Evolutionary conservation across 2,888 invertebrate species (phyloP).

Genomic region (Rhagophthalmus giganteus): DNA sequence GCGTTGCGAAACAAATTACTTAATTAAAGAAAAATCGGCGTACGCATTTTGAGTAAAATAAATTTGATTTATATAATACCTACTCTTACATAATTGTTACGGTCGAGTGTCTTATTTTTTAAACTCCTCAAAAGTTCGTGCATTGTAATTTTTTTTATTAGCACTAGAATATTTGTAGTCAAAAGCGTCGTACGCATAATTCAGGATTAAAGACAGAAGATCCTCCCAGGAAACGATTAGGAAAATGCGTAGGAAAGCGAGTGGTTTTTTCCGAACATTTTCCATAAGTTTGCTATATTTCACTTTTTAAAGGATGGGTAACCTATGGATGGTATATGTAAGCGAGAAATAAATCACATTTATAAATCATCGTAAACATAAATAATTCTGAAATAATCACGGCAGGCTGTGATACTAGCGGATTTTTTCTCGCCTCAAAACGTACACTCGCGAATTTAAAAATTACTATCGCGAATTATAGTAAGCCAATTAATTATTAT

Average conservation of each 20-base stretch:
- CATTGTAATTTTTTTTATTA: no score
- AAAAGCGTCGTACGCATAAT: constrained; percentile 3
- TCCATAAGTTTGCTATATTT: constrained; percentile 20
- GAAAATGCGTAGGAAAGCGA: constrained; percentile 9
- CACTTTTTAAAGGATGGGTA: constrained; percentile 18
- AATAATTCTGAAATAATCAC: constrained; percentile 14
- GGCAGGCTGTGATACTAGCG: constrained; percentile 6
- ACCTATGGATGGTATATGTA: constrained; percentile 18
- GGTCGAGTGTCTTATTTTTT: no score
- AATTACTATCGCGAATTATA: no score
- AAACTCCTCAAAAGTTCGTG: no score
- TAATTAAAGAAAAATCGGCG: no score
- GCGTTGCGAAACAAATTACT: no score
- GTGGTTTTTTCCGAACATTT: constrained; percentile 9
- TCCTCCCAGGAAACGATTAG: constrained; percentile 10
- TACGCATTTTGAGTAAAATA: no score
- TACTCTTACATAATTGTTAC: no score
- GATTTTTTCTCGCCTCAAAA: constrained; percentile 11
- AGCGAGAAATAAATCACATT: constrained; percentile 18
- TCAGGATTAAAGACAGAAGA: constrained; percentile 9
- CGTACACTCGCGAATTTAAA: no score
- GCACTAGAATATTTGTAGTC: no score
- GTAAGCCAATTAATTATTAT: no score
- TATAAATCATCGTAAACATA: constrained; percentile 20
- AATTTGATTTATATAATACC: no score